Conservation (phyloP, 2,797 vertebrate species). For the Enteromius trimaculatus region DNA sequence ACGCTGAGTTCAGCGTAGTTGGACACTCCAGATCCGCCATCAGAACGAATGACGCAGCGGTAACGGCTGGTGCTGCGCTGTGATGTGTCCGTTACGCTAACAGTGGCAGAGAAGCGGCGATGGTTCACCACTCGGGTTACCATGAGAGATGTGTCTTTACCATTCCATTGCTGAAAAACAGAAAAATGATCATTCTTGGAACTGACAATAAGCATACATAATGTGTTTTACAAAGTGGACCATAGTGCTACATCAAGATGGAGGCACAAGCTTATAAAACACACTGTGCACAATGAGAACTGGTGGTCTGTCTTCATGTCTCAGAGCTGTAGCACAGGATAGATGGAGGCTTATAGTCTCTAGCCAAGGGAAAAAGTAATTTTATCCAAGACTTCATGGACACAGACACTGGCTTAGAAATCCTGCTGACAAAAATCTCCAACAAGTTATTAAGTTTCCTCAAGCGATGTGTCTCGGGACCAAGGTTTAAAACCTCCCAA, state of each 20-base stretch:
- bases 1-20: slow-evolving; percentile 95
- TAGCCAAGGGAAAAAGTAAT: slow-evolving; percentile 35
- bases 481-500: slow-evolving; percentile 20
- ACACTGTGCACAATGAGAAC: slow-evolving; percentile 12
- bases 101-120: slow-evolving; percentile 90
- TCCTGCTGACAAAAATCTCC: slow-evolving; percentile 43
- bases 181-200: slow-evolving; percentile 11
- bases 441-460: slow-evolving; percentile 41
- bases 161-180: slow-evolving; percentile 91
- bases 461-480: slow-evolving; percentile 18
- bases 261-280: slow-evolving; percentile 4
- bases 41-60: slow-evolving; percentile 92
- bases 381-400: slow-evolving; percentile 48
- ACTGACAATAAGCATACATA: neutral
- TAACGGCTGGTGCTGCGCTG: slow-evolving; percentile 93
- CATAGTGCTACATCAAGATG: neutral
- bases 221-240: neutral
- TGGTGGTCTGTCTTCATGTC: slow-evolving; percentile 57
- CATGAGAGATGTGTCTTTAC: slow-evolving; percentile 92
- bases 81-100: slow-evolving; percentile 91
- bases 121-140: slow-evolving; percentile 96
- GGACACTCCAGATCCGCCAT: slow-evolving; percentile 93
- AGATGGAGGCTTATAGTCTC: slow-evolving; percentile 32
- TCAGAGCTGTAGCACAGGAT: slow-evolving; percentile 20
- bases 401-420: slow-evolving; percentile 39